Percentiles rank a stretch among this genome's conserved stretches.
These are phyloP conservation scores for Xenopus tropicalis DNA, from an alignment of 2,113 vertebrate genomes.

Conservation along the genomic window UCB_Xtro_10.0 CM004443.2:174412001-174412500, in stretches of 20 bases:
- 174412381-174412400: background rate
- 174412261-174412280: background rate
- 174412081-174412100: no score
- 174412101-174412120: background rate
- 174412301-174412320: constrained; percentile 30
- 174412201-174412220: no score
- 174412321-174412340: constrained; percentile 4
- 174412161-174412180: constrained; percentile 19
- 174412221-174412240: no score
- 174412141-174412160: constrained; percentile 6
- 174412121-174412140: constrained; percentile 22
- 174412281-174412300: constrained; percentile 26
- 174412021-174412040: no score
- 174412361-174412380: constrained; percentile 36
- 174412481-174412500: no score
- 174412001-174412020: constrained; percentile 4
- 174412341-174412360: constrained; percentile 20
- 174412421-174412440: constrained; percentile 3
- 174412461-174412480: background rate
- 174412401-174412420: background rate
- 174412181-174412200: no score
- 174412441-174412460: background rate
- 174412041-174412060: background rate
- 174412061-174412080: no score
- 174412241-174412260: no score